Evolutionary conservation across 2,888 invertebrate species (phyloP), one percentile per base, ranked within the genome.

Genomic region (Formica aserva): DNA sequence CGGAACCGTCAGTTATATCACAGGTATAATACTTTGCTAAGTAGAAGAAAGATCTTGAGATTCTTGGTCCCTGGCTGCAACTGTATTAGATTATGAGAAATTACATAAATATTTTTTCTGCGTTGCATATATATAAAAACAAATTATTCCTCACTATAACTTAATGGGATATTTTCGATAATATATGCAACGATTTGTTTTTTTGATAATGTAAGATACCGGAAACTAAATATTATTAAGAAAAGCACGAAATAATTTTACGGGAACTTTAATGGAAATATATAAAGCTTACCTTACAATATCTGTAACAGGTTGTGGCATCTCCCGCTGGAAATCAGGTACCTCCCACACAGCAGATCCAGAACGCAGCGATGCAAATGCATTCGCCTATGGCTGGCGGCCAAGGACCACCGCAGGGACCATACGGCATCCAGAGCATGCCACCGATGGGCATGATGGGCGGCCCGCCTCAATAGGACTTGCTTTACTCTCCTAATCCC

Each of bases 1-100:
- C 97, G 45, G 98, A 98, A 93, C 96, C 97, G 81, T 97, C 97
- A 86, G 96, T 96, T 45, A 95, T 94, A 91, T 94, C 93, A 88
- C 95, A 93, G 94, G 91, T 89, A 86, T 57, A 41, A 48, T 52
- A 3, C 0, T 52, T 52, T 52, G 1, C 18, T 15, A 22, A 45
- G 15, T 22, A 71, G 9, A 35, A n/a, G 8, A 52, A n/a, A 52
- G n/a, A 52, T 0, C 18, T 41, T 26, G 18, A 67, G n/a, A 48
- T 15, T 29, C 4, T 52, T 71, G 15, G n/a, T 52, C 0, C 22
- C 11, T 26, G 0, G 4, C n/a, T 52, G 0, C 52, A 71, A 52
- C 3, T 8, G 3, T 52, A n/a, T 52, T 35, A 52, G 15, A 35
- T 35, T 18, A 18, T 45, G 5, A 29, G 35, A 4, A 55, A 55